These are phyloP conservation scores for Antigone vipio DNA, from an alignment of 2,113 vertebrate species.

Conservation along the genomic window DNA sequence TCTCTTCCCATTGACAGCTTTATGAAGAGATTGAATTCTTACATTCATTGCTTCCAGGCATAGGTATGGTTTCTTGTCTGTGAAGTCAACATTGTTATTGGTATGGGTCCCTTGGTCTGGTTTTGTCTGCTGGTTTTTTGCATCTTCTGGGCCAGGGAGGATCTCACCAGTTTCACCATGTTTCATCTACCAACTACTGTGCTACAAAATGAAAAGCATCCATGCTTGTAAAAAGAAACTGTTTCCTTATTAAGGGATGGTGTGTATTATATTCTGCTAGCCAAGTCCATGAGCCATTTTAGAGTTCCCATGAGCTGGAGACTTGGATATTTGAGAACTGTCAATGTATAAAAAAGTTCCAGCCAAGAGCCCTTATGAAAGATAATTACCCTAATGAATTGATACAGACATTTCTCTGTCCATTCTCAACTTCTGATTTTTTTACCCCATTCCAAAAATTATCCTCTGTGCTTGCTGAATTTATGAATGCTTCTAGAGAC, in stretches of 20 bases:
- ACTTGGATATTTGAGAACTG: neutral
- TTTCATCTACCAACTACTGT: constrained; percentile 2
- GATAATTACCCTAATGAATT: neutral
- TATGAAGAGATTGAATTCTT: neutral
- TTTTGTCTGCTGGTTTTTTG: neutral
- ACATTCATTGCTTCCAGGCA: neutral
- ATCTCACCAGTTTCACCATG: neutral
- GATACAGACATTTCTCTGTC: neutral
- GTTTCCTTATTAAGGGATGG: neutral
- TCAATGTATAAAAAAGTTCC: neutral
- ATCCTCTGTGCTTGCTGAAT: neutral
- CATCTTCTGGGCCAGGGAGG: neutral
- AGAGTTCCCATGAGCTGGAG: neutral
- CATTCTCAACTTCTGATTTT: neutral
- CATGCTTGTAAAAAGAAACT: neutral
- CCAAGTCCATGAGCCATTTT: neutral
- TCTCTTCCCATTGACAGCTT: neutral
- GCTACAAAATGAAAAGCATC: neutral
- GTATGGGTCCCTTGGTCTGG: neutral
- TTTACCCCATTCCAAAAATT: neutral
- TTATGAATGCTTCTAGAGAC: neutral
- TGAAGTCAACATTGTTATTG: neutral
- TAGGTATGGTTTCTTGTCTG: neutral
- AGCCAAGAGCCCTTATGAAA: neutral
- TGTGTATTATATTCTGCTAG: neutral